These are phyloP conservation scores for Merops nubicus DNA, from an alignment of 2,113 vertebrate genomes.

Conservation along the genomic window DNA sequence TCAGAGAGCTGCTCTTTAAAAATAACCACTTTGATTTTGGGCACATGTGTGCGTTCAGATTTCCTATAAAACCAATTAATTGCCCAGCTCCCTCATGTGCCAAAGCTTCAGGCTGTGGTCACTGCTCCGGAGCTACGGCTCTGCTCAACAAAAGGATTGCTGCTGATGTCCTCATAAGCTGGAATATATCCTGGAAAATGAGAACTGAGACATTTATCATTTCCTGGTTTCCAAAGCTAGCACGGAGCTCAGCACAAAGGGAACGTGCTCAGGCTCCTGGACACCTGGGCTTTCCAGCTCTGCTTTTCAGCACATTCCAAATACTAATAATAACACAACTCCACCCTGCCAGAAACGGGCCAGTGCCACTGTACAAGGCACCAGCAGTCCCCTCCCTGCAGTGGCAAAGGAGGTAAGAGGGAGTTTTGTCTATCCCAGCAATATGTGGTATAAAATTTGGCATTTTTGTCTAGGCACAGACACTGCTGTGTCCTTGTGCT, in stretches of 20 bases:
- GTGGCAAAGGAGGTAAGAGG: not conserved
- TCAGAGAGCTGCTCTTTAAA: not conserved
- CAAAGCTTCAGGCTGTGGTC: not conserved
- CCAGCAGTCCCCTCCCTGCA: not conserved
- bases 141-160: not conserved
- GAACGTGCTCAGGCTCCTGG: not conserved
- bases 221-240: not conserved
- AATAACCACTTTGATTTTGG: not conserved
- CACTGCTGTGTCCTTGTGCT: not conserved
- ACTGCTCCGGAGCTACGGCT: not conserved
- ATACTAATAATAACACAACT: not conserved
- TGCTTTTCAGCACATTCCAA: not conserved
- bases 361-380: accelerated
- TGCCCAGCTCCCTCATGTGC: not conserved
- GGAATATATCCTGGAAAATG: not conserved
- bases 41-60: not conserved
- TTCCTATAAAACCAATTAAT: not conserved
- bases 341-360: not conserved
- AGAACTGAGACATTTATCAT: not conserved
- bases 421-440: not conserved
- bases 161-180: not conserved
- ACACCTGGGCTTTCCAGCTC: not conserved
- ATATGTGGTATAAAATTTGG: not conserved
- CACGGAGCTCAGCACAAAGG: not conserved
- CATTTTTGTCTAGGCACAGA: not conserved